A percentile compares a stretch with the other conserved stretches of the same genome.
These are phyloP conservation scores for Gasterosteus nipponicus DNA, from an alignment of 2,113 vertebrate genomes.

Conservation along the genomic window DNA sequence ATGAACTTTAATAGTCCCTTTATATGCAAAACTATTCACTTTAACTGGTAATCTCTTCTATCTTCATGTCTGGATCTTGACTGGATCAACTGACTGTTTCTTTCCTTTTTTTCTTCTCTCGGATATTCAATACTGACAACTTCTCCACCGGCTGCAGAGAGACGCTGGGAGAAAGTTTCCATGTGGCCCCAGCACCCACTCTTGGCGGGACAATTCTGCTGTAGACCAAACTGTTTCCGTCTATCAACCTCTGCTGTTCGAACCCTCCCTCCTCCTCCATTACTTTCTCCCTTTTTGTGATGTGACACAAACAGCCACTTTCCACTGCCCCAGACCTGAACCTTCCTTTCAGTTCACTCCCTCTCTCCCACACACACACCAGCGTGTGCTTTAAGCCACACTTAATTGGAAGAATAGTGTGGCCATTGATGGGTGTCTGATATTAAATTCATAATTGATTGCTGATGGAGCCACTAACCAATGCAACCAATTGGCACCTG, in stretches of 20 bases:
- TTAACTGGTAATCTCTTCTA: slow-evolving; percentile 77
- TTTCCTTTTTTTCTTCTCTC: slow-evolving; percentile 56
- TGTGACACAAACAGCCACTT: slow-evolving; percentile 60
- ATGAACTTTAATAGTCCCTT: slow-evolving; percentile 56
- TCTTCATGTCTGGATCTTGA: slow-evolving; percentile 78
- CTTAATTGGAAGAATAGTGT: not conserved
- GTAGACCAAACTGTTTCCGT: slow-evolving; percentile 70
- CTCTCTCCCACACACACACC: not conserved
- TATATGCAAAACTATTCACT: slow-evolving; percentile 67
- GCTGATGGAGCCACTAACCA: not conserved
- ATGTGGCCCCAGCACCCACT: slow-evolving; percentile 63
- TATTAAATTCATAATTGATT: slow-evolving; percentile 10
- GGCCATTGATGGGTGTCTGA: not conserved
- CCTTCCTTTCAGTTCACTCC: slow-evolving; percentile 37
- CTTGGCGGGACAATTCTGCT: slow-evolving; percentile 69
- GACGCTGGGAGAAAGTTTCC: slow-evolving; percentile 77
- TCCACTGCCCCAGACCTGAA: slow-evolving; percentile 66
- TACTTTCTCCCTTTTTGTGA: slow-evolving; percentile 43
- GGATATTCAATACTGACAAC: slow-evolving; percentile 77
- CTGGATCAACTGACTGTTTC: slow-evolving; percentile 70
- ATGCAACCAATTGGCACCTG: too few relatives aligned
- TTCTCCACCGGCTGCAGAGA: slow-evolving; percentile 54
- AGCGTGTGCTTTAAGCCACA: not conserved
- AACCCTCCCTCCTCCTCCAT: slow-evolving; percentile 44
- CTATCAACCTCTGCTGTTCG: slow-evolving; percentile 52